Evolutionary conservation across 2,888 invertebrate genomes (phyloP).

Genomic region (Drosophila subquinaria): DNA sequence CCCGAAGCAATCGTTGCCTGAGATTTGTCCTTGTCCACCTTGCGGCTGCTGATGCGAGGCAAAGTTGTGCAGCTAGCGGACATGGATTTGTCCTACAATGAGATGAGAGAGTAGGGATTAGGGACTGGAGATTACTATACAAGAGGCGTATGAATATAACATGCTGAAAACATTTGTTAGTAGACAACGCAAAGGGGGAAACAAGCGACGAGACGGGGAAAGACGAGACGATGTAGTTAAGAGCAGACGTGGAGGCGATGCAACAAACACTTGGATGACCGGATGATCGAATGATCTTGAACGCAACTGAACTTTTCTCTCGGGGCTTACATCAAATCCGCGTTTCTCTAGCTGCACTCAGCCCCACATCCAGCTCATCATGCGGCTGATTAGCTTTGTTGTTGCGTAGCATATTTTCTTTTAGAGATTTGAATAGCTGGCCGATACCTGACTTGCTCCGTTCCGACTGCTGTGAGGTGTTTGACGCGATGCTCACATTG

Average conservation of each 20-base stretch:
- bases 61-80: constrained; percentile 85
- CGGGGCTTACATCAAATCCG: constrained; percentile 70
- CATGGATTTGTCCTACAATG: constrained; percentile 84
- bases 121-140: neutral
- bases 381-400: constrained; percentile 54
- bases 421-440: constrained; percentile 71
- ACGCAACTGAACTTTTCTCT: constrained; percentile 26
- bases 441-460: constrained; percentile 70
- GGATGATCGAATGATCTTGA: constrained; percentile 43
- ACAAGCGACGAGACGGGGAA: constrained; percentile 24
- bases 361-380: constrained; percentile 41
- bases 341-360: constrained; percentile 62
- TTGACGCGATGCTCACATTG: constrained; percentile 55
- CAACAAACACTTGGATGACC: constrained; percentile 47
- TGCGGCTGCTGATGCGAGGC: constrained; percentile 83
- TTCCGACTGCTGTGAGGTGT: constrained; percentile 38
- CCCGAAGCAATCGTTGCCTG: constrained; percentile 46
- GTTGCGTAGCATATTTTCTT: constrained; percentile 72
- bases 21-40: constrained; percentile 84
- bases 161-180: constrained; percentile 71
- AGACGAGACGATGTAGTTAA: constrained; percentile 46
- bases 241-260: constrained; percentile 45
- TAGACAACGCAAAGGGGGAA: constrained; percentile 60
- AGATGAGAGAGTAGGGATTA: constrained; percentile 36
- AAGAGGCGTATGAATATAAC: constrained; percentile 20